A percentile compares a stretch with the other conserved stretches of the same genome.
Conservation (phyloP, 2,113 vertebrate species). For the Atlantisia rogersi region DNA sequence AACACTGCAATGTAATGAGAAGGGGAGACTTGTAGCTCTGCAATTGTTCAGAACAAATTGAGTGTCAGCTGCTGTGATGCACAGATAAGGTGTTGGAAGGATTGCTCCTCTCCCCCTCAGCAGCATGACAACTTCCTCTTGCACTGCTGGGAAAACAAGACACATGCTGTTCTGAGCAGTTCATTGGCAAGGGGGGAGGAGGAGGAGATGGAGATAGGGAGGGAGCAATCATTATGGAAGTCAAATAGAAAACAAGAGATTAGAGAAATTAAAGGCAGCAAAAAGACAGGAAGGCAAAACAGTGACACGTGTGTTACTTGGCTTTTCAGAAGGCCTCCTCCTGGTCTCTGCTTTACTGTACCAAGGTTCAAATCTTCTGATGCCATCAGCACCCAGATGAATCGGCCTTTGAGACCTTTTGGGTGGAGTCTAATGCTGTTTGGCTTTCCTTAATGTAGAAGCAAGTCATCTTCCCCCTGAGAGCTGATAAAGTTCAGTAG, state of each 20-base stretch:
- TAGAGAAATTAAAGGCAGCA: neutral
- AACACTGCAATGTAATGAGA: neutral
- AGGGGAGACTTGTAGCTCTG: neutral
- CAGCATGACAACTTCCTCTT: neutral
- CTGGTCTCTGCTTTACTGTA: neutral
- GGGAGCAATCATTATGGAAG: neutral
- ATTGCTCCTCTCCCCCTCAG: neutral
- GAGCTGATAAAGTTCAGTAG: neutral
- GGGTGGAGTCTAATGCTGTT: neutral
- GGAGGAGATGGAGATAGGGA: neutral
- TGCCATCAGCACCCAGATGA: neutral
- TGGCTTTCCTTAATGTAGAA: neutral
- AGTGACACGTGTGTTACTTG: neutral
- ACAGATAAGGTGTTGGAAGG: neutral
- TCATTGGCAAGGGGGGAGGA: neutral
- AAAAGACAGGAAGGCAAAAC: neutral
- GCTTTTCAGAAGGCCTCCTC: neutral
- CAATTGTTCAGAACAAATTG: neutral
- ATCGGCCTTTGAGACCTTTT: neutral
- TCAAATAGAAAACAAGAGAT: neutral
- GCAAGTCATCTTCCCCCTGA: neutral
- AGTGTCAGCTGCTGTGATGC: neutral
- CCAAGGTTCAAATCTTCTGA: neutral
- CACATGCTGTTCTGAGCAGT: neutral
- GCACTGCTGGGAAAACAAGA: neutral